Conservation (phyloP, 2,888 invertebrate genomes). For the Lydus trimaculatus region DNA sequence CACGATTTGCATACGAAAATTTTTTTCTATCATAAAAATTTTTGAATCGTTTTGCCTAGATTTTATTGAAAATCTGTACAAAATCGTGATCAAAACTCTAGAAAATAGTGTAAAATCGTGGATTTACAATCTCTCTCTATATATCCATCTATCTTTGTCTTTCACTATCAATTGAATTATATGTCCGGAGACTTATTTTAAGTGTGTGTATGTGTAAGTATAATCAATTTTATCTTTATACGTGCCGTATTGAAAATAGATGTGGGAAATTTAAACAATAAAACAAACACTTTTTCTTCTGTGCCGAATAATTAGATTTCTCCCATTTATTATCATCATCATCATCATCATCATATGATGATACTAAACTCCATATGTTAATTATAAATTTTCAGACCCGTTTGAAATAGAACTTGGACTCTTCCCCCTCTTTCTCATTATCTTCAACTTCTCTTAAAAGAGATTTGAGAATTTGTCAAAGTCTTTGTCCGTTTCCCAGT, state of each 20-base stretch:
- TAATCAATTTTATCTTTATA: conserved; percentile 20
- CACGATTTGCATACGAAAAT: background rate
- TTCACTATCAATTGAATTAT: conserved; percentile 17
- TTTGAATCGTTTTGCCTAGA: background rate
- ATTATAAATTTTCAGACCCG: conserved; percentile 1
- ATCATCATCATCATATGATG: background rate
- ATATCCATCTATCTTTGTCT: background rate
- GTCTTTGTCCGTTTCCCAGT: conserved; percentile 2
- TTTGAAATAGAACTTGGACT: background rate
- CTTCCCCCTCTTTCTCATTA: background rate
- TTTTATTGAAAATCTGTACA: background rate
- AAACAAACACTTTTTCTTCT: background rate
- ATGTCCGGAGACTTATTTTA: conserved; percentile 14
- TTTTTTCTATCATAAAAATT: background rate
- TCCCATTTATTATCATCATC: background rate
- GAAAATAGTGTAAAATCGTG: conserved; percentile 22
- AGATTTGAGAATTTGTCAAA: background rate
- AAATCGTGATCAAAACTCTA: conserved; percentile 8
- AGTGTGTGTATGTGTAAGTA: background rate
- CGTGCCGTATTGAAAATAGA: conserved; percentile 2
- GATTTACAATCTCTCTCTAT: conserved; percentile 12
- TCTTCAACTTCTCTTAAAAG: background rate
- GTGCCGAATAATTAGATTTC: background rate
- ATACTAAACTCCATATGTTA: background rate
- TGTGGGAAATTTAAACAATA: background rate